A percentile compares a stretch with the other conserved stretches of the same genome.
Conservation (phyloP, 2,888 invertebrate genomes). For the Plebejus argus region DNA sequence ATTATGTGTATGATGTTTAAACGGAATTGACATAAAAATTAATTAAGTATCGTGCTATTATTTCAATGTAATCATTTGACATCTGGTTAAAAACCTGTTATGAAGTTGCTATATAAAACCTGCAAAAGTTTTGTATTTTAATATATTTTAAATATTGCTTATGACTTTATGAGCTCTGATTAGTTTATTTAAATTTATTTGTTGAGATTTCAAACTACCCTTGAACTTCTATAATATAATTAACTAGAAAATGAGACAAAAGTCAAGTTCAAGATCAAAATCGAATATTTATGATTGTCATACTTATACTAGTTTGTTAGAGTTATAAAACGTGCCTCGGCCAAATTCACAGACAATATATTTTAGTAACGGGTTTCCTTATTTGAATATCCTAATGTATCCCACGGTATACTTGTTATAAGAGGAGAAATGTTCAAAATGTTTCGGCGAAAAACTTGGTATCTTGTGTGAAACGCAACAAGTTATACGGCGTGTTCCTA, state of each 20-base stretch:
- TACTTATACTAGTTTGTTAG: not conserved
- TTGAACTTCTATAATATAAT: not conserved
- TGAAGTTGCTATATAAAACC: not conserved
- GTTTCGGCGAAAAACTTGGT: not conserved
- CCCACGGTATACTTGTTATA: conserved; percentile 23
- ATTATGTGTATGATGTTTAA: conserved; percentile 11
- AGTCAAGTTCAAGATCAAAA: conserved; percentile 8
- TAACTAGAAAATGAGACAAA: not conserved
- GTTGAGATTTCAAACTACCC: not conserved
- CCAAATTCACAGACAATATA: conserved; percentile 24
- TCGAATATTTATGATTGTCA: not conserved
- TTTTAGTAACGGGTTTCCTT: conserved; percentile 26
- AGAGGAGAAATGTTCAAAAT: not conserved
- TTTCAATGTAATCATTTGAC: conserved; percentile 40
- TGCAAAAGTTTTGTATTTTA: not conserved
- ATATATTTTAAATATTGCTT: not conserved
- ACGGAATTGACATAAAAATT: conserved; percentile 38
- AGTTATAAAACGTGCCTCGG: not conserved
- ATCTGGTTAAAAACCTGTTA: not conserved
- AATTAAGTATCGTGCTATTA: conserved; percentile 61
- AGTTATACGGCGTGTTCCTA: not conserved
- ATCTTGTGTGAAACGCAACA: conserved; percentile 12
- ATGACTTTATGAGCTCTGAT: not conserved
- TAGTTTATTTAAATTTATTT: not conserved
- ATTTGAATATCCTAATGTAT: conserved; percentile 25